Evolutionary conservation across 2,113 vertebrate genomes (phyloP).

Genomic region (Ophthalmolycus amberensis): DNA sequence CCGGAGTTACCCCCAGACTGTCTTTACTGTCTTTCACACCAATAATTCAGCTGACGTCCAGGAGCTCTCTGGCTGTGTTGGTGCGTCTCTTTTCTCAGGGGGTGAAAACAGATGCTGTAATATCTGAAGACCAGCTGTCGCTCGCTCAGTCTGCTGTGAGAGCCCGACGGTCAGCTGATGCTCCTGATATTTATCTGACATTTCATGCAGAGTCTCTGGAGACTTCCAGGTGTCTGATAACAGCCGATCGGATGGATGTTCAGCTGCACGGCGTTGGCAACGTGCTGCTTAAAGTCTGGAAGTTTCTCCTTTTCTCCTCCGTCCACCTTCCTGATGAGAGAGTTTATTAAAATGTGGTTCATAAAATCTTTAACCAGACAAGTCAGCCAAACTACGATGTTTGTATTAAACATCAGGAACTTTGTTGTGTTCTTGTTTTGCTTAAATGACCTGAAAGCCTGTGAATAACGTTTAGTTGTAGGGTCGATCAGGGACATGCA

Average conservation of each 20-base stretch:
- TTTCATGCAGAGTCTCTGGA: conserved; percentile 40
- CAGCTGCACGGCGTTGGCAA: not conserved
- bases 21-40: not conserved
- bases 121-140: conserved; percentile 50
- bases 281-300: not conserved
- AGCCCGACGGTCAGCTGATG: conserved; percentile 4
- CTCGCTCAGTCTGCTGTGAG: conserved; percentile 18
- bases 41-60: not conserved
- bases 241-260: conserved; percentile 16
- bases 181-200: conserved; percentile 59
- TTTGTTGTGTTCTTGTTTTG: not conserved
- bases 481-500: not conserved
- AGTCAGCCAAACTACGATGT: too few relatives aligned
- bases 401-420: not conserved
- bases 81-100: conserved; percentile 4
- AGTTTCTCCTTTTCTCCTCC: not conserved
- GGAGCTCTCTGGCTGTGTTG: not conserved
- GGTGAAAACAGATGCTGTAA: conserved; percentile 45
- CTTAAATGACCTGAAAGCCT: not conserved
- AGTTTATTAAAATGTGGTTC: not conserved
- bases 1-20: not conserved
- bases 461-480: not conserved
- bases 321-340: not conserved
- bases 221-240: not conserved
- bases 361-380: too few relatives aligned